Evolutionary conservation across 2,113 vertebrate species (phyloP).

Genomic region (Stegastes partitus): DNA sequence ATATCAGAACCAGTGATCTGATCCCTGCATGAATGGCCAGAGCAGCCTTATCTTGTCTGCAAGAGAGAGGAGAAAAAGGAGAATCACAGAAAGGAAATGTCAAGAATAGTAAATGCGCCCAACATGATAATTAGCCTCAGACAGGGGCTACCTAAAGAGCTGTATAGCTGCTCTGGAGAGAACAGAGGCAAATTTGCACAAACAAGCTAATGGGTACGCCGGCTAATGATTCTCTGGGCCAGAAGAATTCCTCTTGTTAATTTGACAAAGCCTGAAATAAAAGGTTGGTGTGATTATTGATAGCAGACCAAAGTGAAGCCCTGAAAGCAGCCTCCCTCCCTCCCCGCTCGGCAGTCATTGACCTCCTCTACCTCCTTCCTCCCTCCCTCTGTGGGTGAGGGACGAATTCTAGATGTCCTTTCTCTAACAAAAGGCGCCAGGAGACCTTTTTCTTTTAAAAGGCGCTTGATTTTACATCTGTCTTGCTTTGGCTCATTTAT

Average conservation of each 20-base stretch:
- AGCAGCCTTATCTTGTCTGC: conserved; percentile 77
- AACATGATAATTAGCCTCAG: conserved; percentile 80
- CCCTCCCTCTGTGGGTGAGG: conserved; percentile 36
- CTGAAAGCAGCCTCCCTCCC: conserved; percentile 58
- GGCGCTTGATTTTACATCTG: conserved; percentile 72
- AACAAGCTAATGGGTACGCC: conserved; percentile 78
- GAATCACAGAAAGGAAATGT: conserved; percentile 80
- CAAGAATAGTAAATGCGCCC: conserved; percentile 79
- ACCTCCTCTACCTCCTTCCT: conserved; percentile 44
- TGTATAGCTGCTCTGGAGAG: conserved; percentile 38
- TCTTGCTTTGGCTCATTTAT: conserved; percentile 75
- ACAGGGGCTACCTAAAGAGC: conserved; percentile 60
- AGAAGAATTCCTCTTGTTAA: conserved; percentile 82
- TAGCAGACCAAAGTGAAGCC: conserved; percentile 68
- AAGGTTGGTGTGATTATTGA: conserved; percentile 75
- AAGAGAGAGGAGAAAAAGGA: conserved; percentile 38
- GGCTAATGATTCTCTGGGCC: conserved; percentile 78
- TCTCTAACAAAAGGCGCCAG: conserved; percentile 72
- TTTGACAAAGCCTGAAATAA: conserved; percentile 78
- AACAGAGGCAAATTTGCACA: conserved; percentile 76
- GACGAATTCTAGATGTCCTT: conserved; percentile 63
- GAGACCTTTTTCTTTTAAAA: conserved; percentile 74
- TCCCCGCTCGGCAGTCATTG: conserved; percentile 48
- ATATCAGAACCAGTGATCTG: conserved; percentile 77
- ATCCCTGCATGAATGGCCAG: conserved; percentile 70